These are phyloP conservation scores for Frankliniella intonsa DNA, from an alignment of 2,888 invertebrate genomes.

Conservation along the genomic window DNA sequence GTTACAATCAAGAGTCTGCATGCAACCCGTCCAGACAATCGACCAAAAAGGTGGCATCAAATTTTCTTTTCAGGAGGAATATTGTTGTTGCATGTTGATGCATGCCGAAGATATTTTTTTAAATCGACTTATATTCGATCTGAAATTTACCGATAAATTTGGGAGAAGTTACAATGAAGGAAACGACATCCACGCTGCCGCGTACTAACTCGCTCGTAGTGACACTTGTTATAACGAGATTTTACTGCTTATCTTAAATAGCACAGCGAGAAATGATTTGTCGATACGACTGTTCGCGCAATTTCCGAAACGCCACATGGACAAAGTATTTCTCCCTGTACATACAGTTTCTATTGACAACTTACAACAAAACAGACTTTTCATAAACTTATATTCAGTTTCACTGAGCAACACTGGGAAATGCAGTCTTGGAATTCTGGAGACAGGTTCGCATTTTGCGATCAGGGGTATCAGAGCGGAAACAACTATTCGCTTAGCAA, in stretches of 20 bases:
- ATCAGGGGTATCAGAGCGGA: too few relatives aligned
- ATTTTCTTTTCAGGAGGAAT: neutral
- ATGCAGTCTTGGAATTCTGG: neutral
- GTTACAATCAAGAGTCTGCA: constrained; percentile 15
- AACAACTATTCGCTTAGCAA: too few relatives aligned
- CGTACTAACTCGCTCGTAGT: neutral
- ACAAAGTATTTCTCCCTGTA: neutral
- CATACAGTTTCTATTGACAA: neutral
- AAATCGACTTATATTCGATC: neutral
- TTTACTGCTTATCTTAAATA: neutral
- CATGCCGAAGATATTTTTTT: neutral
- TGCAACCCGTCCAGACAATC: constrained; percentile 15
- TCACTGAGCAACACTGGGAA: neutral
- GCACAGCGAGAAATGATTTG: too few relatives aligned
- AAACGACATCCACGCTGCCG: neutral
- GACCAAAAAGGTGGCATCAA: neutral
- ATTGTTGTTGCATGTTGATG: neutral
- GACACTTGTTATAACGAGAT: constrained; percentile 25
- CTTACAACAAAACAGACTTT: constrained; percentile 13
- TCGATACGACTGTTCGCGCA: too few relatives aligned
- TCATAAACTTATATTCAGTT: neutral
- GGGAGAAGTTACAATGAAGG: neutral
- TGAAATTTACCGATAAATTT: constrained; percentile 5
- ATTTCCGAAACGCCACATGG: too few relatives aligned
- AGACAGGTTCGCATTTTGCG: too few relatives aligned